Base-by-base conservation (phyloP, 1,140 invertebrate species). In the Callitettix versicolor region DNA sequence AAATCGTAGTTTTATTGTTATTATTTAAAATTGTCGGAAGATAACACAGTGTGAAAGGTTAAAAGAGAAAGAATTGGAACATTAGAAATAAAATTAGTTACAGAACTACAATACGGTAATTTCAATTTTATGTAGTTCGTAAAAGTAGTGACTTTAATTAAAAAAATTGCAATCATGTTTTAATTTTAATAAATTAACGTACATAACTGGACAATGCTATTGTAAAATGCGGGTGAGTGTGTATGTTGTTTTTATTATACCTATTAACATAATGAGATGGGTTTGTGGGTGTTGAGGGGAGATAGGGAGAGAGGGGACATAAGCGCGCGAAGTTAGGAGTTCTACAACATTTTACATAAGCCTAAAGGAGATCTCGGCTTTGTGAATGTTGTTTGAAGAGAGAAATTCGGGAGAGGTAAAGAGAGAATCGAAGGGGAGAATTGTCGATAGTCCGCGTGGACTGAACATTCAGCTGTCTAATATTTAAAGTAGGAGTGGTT, bases 401-500 rank as follows among this genome's bases (percentile, higher is more conserved):
- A 51, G 48, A 36, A 30, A 30, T 30, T 3, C 9, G 26, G 26
- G 48, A n/a, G 48, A 21, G 48, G 36, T 21, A 51, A 14, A 7
- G 48, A 7, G 30, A 14, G 48, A 30, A 49, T n/a, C 34, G 30
- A 51, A 34, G 15, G 48, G 14, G 33, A 7, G 18, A 21, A 38
- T 38, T 21, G 48, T 51, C 48, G 48, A 51, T 51, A 51, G 48
- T 55, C 54, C 54, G 36, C 46, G 54, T 55, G 54, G 54, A 55
- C 41, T 49, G 6, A 36, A 53, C 36, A 24, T 20, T 26, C 14
- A 17, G 24, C 44, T 55, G 44, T 49, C 33, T 26, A 14, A 18
- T 17, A n/a, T 20, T 17, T 14, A 14, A 12, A 22, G 44, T 26
- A 15, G 54, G 54, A 22, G 44, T 26, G 18, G 36, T 17, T 44